Percentiles rank a stretch among this genome's conserved stretches.
Conservation (phyloP, 2,888 invertebrate species). For the Thymelicus sylvestris region DNA sequence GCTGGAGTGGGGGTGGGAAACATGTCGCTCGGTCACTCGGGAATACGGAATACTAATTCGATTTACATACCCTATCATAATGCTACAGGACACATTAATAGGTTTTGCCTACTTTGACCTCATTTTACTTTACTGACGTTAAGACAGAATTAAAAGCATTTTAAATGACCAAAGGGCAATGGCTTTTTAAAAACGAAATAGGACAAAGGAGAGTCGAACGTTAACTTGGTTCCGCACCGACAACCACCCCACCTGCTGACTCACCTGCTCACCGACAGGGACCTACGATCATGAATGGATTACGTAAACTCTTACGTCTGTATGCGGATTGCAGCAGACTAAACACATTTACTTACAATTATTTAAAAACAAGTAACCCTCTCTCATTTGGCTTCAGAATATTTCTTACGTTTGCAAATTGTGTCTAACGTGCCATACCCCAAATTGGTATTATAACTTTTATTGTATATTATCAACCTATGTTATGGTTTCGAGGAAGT, state of each 20-base stretch:
- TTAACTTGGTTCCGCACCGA: conserved; percentile 67
- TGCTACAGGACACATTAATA: background rate
- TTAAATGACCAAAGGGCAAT: background rate
- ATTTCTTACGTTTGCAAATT: no score
- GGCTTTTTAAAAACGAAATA: conserved; percentile 37
- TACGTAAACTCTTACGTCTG: conserved; percentile 30
- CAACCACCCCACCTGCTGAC: conserved; percentile 79
- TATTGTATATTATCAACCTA: no score
- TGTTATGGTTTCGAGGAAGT: no score
- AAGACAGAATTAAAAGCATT: background rate
- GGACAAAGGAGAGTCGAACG: conserved; percentile 42
- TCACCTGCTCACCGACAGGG: conserved; percentile 67
- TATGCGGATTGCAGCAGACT: conserved; percentile 16
- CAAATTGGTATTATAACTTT: no score
- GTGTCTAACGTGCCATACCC: no score
- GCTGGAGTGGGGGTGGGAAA: conserved; percentile 81
- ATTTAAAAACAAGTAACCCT: background rate
- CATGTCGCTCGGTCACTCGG: conserved; percentile 77
- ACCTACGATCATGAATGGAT: conserved; percentile 32
- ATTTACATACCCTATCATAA: conserved; percentile 22
- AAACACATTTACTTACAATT: conserved; percentile 8
- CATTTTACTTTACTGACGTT: background rate
- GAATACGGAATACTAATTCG: conserved; percentile 65
- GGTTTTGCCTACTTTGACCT: no score
- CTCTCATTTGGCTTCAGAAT: no score